Evolutionary conservation across 2,113 vertebrate genomes (phyloP), one percentile per base, ranked within the genome.

Genomic region (Oreochromis spilurus): DNA sequence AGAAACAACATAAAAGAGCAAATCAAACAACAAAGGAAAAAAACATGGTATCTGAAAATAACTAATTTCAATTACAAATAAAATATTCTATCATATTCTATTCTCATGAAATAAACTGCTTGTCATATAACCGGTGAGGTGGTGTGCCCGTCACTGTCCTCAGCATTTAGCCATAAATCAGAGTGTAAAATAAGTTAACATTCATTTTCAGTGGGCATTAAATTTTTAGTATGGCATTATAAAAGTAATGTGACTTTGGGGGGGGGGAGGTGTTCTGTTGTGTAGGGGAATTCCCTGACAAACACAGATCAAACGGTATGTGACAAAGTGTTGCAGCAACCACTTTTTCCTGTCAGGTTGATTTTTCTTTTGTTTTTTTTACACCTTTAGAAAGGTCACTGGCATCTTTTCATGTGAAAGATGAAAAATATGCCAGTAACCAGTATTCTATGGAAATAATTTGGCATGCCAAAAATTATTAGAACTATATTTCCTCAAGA

Each of bases 251-350:
- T 55, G 78, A 40, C 19, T 43, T 19, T n/a, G 10, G 11, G 6
- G 6, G 0, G 7, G 2, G 2, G 0, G 0, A 11, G 6, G 4
- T 16, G 9, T 78, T 40, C n/a, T 40, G 40, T 21, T 36, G 5
- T 36, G 43, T 34, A 16, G 87, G 80, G 54, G 58, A 38, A 83
- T 36, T 67, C 70, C 55, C 80, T 52, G 5, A 50, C 10, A 62
- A 16, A 60, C 17, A 78, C 45, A 57, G 9, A 79, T 36, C 60
- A 62, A 14, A 54, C 6, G 34, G 13, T 6, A 40, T 26, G 26
- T 40, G 34, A 19, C 8, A 79, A 62, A 31, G 9, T 58, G 53
- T 38, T 50, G 40, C 85, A 83, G 21, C 29, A 62, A 43, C 62
- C 48, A 2, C 60, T 9, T 8, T 21, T 86, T 60, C 81, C 40